These are phyloP conservation scores for Phaetusa simplex DNA, from an alignment of 2,113 vertebrate genomes.

Conservation along the genomic window DNA sequence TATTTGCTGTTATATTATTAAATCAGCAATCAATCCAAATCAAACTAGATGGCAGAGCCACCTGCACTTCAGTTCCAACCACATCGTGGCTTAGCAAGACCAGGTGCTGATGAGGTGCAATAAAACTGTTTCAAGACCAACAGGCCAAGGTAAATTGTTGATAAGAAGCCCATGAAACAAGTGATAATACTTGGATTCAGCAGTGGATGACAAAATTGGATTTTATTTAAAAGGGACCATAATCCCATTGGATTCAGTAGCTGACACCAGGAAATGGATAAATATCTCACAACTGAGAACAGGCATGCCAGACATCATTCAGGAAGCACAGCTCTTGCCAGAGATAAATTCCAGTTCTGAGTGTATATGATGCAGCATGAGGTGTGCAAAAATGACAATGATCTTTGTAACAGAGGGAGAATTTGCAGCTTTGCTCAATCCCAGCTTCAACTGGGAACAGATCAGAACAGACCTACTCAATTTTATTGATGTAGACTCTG, in stretches of 20 bases:
- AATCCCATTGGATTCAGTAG: not conserved
- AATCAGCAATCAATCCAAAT: constrained; percentile 23
- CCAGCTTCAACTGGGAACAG: not conserved
- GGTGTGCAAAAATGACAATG: constrained; percentile 1
- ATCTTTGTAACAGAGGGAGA: not conserved
- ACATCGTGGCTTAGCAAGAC: not conserved
- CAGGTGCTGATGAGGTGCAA: not conserved
- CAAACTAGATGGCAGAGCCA: not conserved
- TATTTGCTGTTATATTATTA: constrained; percentile 5
- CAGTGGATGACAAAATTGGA: not conserved
- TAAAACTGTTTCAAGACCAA: not conserved
- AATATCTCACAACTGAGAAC: not conserved
- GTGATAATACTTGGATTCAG: not conserved
- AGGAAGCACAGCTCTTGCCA: constrained; percentile 10
- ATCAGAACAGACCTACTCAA: not conserved
- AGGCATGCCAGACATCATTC: constrained; percentile 8
- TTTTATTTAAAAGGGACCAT: constrained; percentile 2
- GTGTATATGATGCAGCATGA: not conserved
- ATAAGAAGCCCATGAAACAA: not conserved
- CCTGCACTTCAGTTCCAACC: not conserved
- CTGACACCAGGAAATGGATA: constrained; percentile 23
- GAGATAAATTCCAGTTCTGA: constrained; percentile 18
- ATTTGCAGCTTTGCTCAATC: not conserved
- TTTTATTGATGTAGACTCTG: not conserved
- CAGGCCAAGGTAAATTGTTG: not conserved